Conservation (phyloP, 2,888 invertebrate genomes). For the Xanthostigma xanthostigma region DNA sequence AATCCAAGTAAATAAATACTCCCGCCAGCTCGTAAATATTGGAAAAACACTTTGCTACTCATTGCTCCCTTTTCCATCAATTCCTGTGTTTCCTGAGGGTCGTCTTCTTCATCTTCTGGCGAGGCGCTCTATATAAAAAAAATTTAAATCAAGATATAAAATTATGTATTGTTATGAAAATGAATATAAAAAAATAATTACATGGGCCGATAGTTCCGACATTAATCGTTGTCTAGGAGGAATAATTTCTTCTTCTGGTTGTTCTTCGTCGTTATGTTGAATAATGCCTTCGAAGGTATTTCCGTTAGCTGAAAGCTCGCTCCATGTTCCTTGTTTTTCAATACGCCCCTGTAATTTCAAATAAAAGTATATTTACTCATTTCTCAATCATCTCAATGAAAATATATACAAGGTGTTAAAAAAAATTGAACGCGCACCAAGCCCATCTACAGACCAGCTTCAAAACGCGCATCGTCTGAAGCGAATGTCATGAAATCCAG, state of each 20-base stretch:
- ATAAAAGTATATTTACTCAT: background rate
- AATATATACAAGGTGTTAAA: background rate
- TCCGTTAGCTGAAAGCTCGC: constrained; percentile 37
- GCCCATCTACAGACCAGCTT: too few relatives aligned
- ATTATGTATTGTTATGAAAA: background rate
- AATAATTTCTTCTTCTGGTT: constrained; percentile 19
- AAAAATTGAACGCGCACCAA: too few relatives aligned
- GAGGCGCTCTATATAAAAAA: constrained; percentile 27
- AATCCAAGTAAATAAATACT: constrained; percentile 36
- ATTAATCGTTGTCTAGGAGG: constrained; percentile 6
- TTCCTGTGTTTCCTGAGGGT: constrained; percentile 46
- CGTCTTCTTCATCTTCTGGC: constrained; percentile 27
- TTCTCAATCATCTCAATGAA: background rate
- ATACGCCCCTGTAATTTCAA: constrained; percentile 39
- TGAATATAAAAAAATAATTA: background rate
- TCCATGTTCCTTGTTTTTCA: constrained; percentile 39
- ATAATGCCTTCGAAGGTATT: constrained; percentile 33
- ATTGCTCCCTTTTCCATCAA: constrained; percentile 49
- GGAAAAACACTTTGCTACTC: constrained; percentile 42
- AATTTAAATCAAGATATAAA: constrained; percentile 10
- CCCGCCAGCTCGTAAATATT: constrained; percentile 57
- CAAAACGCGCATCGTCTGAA: too few relatives aligned
- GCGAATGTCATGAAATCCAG: too few relatives aligned
- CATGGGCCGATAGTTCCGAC: constrained; percentile 1
- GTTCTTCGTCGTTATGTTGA: constrained; percentile 25